Conservation (phyloP, 2,113 vertebrate genomes). For the Urocolius indicus region DNA sequence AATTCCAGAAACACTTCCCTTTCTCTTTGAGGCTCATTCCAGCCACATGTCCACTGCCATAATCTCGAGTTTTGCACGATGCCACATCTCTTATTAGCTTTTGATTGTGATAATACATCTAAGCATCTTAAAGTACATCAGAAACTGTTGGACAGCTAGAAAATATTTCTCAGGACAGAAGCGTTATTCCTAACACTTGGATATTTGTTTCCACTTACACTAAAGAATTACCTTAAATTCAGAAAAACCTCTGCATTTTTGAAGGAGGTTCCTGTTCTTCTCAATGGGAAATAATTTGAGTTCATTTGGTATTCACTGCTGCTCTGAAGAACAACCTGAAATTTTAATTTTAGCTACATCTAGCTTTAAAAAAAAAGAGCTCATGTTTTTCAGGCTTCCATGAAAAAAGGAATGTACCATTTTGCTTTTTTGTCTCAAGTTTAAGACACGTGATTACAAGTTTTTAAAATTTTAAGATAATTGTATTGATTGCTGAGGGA, state of each 20-base stretch:
- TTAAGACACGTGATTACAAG: not conserved
- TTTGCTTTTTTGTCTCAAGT: not conserved
- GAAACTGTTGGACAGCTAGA: not conserved
- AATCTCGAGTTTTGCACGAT: conserved; percentile 33
- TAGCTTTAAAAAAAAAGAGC: not conserved
- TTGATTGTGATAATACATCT: not conserved
- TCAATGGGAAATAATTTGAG: not conserved
- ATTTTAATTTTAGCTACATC: not conserved
- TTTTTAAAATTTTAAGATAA: not conserved
- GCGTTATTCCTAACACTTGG: not conserved
- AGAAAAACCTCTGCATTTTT: not conserved
- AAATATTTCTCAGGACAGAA: not conserved
- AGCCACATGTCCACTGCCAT: conserved; percentile 49
- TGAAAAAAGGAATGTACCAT: not conserved
- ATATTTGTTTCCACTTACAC: not conserved
- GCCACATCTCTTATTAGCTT: conserved; percentile 6
- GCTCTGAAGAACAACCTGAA: not conserved
- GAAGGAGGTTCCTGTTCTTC: not conserved
- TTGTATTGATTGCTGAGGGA: not conserved
- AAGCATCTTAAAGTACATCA: not conserved
- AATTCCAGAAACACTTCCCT: conserved; percentile 30
- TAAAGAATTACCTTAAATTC: not conserved
- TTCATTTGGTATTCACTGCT: not conserved
- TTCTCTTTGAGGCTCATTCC: conserved; percentile 23
- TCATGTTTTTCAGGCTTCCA: not conserved